A percentile compares a stretch with the other conserved stretches of the same genome.
These are phyloP conservation scores for Eolophus roseicapilla DNA, from an alignment of 2,113 vertebrate genomes.

Conservation along the genomic window DNA sequence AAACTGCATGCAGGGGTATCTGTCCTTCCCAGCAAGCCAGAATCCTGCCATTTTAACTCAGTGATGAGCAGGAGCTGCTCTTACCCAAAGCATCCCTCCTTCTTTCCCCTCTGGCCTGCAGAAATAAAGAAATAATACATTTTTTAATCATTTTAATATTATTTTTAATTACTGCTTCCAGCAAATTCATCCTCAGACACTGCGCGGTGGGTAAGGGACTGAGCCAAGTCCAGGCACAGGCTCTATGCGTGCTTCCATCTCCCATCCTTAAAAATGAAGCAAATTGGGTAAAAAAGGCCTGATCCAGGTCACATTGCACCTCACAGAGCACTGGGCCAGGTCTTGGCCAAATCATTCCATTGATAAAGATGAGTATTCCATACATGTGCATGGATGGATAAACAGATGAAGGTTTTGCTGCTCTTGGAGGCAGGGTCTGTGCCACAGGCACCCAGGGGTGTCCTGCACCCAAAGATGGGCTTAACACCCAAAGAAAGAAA, in stretches of 20 bases:
- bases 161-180: background rate
- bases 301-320: background rate
- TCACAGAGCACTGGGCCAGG: accelerated
- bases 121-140: background rate
- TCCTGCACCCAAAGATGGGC: background rate
- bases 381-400: accelerated
- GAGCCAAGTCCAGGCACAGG: background rate
- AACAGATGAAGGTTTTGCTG: background rate
- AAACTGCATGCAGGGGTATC: background rate
- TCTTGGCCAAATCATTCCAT: background rate
- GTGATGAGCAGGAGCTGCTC: background rate
- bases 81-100: background rate
- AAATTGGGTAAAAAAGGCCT: background rate
- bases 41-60: background rate
- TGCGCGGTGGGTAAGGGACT: accelerated
- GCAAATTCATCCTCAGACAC: background rate
- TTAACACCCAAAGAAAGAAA: background rate
- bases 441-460: background rate
- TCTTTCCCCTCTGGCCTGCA: background rate
- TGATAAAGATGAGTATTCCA: background rate
- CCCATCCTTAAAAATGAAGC: background rate
- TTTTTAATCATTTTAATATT: background rate
- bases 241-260: accelerated
- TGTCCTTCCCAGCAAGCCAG: background rate
- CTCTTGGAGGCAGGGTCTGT: background rate